Percentiles rank a stretch among this genome's conserved stretches.
phyloP scores from a whole-genome alignment of 2,113 vertebrate species.

The Paralichthys olivaceus region DNA sequence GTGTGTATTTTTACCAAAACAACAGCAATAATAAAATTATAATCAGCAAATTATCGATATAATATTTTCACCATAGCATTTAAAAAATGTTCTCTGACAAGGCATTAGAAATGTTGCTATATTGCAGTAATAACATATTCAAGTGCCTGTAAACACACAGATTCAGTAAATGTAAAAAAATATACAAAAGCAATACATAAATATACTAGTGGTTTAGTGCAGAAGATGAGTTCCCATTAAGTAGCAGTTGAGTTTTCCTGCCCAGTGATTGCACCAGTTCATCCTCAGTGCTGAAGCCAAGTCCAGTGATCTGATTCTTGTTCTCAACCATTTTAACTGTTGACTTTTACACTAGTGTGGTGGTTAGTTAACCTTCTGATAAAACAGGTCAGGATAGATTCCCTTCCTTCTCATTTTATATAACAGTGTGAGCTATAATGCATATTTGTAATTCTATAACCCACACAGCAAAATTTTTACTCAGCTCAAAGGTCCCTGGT shows the following conservation, averaged over 20 bases:
- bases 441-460: constrained; percentile 40
- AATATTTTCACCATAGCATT: neutral
- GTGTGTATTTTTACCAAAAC: neutral
- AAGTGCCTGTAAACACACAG: neutral
- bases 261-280: constrained; percentile 23
- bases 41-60: no score
- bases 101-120: no score
- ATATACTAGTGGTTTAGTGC: neutral
- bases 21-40: neutral
- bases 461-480: constrained; percentile 29
- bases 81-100: no score
- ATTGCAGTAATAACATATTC: neutral
- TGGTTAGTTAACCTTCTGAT: neutral
- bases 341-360: constrained; percentile 19
- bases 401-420: constrained; percentile 13
- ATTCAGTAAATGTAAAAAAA: neutral
- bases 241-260: constrained; percentile 25
- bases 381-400: neutral
- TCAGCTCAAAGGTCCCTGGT: constrained; percentile 44
- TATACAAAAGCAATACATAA: neutral
- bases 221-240: constrained; percentile 5
- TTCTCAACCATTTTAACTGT: neutral
- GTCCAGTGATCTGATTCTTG: constrained; percentile 3
- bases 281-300: neutral
- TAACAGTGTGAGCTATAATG: constrained; percentile 29